Evolutionary conservation across 2,797 vertebrate species (phyloP).

Genomic region (Poecilia wingei): DNA sequence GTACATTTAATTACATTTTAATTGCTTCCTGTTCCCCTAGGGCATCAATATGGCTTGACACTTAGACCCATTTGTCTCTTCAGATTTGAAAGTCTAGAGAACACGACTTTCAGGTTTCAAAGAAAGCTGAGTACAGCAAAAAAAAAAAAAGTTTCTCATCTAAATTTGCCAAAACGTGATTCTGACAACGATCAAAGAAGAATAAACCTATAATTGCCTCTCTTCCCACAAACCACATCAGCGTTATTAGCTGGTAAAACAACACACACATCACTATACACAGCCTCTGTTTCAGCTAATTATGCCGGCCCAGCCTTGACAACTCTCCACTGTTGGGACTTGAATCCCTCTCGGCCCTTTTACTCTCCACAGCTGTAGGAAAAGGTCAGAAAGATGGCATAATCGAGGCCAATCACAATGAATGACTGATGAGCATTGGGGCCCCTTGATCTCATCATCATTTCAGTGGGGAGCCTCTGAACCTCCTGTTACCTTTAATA

Average conservation of each 20-base stretch:
- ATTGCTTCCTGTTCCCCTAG: background rate
- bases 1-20: background rate
- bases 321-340: background rate
- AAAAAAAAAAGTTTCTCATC: background rate
- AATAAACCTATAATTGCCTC: background rate
- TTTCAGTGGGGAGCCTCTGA: background rate
- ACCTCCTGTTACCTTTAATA: background rate
- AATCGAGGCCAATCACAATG: background rate
- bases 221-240: background rate
- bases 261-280: background rate
- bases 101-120: background rate
- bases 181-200: background rate
- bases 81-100: background rate
- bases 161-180: background rate
- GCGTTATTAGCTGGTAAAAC: background rate
- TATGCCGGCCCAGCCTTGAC: background rate
- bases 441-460: background rate
- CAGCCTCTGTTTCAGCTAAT: background rate
- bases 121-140: background rate
- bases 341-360: background rate
- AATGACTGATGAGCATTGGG: slow-evolving; percentile 1
- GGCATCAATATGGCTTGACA: background rate
- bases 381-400: slow-evolving; percentile 1
- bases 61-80: background rate
- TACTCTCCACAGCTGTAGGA: background rate